A percentile compares a stretch with the other conserved stretches of the same genome.
These are phyloP conservation scores for Sander lucioperca DNA, from an alignment of 2,113 vertebrate species.

Conservation along the genomic window DNA sequence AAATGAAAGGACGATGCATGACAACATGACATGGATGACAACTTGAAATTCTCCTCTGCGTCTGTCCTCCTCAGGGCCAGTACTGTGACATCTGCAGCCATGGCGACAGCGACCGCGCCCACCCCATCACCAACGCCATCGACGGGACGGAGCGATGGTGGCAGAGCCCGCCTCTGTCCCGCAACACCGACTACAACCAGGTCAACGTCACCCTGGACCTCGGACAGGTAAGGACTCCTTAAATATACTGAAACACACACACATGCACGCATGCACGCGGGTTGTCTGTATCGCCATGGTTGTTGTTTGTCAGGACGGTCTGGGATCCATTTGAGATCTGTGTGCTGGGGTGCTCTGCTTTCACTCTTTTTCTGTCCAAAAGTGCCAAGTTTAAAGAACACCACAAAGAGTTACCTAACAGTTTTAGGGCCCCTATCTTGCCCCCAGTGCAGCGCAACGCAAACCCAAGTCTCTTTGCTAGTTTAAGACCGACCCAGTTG, in stretches of 20 bases:
- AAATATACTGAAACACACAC: not conserved
- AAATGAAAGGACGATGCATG: not conserved
- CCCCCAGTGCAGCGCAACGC: no score
- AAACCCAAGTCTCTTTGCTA: no score
- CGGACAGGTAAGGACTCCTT: slow-evolving; percentile 89
- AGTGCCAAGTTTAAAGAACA: no score
- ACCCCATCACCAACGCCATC: slow-evolving; percentile 94
- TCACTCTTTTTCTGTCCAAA: no score
- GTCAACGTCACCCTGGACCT: slow-evolving; percentile 98
- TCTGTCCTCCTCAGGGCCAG: slow-evolving; percentile 87
- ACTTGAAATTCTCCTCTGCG: not conserved
- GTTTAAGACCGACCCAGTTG: no score
- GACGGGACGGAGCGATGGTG: slow-evolving; percentile 99
- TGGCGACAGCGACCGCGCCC: slow-evolving; percentile 89
- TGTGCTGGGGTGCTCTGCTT: no score
- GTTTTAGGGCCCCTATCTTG: no score
- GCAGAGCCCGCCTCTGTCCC: slow-evolving; percentile 97
- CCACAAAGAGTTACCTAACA: no score
- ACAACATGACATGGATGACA: not conserved
- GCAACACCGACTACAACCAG: slow-evolving; percentile 92
- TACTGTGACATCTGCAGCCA: slow-evolving; percentile 96
- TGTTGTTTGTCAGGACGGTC: no score
- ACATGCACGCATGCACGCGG: no score
- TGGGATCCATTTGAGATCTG: no score
- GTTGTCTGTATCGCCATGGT: not conserved